Evolutionary conservation across 2,888 invertebrate genomes (phyloP).

Genomic region (Autographa gamma): DNA sequence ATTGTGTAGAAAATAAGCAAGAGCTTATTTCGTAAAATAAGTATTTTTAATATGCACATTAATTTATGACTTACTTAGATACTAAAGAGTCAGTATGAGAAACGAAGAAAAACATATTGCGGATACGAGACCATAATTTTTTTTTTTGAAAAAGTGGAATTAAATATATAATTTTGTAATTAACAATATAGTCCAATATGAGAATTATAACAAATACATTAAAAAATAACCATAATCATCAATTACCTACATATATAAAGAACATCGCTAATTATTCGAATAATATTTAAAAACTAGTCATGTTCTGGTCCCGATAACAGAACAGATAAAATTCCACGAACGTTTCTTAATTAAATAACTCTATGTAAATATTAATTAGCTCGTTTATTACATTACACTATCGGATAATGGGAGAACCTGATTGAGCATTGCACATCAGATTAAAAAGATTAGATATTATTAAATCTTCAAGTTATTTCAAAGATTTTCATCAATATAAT

Average conservation of each 20-base stretch:
- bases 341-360: constrained; percentile 26
- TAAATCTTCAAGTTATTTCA: constrained; percentile 2
- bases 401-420: constrained; percentile 25
- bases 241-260: background rate
- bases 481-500: constrained; percentile 12
- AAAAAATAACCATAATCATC: background rate
- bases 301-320: constrained; percentile 12
- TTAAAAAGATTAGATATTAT: constrained; percentile 28
- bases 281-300: background rate
- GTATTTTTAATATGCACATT: too few species aligned
- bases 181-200: too few species aligned
- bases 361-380: constrained; percentile 21
- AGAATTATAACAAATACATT: too few species aligned
- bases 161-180: too few species aligned
- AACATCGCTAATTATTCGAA: background rate
- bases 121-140: too few species aligned
- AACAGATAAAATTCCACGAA: constrained; percentile 19
- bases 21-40: too few species aligned
- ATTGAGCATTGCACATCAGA: constrained; percentile 9
- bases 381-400: constrained; percentile 15
- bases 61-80: too few species aligned
- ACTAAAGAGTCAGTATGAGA: too few species aligned
- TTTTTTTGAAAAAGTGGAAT: too few species aligned
- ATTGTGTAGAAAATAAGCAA: too few species aligned
- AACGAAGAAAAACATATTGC: too few species aligned